Evolutionary conservation across 2,113 vertebrate species (phyloP), one percentile per base, ranked within the genome.

Genomic region (Aviceda subcristata): DNA sequence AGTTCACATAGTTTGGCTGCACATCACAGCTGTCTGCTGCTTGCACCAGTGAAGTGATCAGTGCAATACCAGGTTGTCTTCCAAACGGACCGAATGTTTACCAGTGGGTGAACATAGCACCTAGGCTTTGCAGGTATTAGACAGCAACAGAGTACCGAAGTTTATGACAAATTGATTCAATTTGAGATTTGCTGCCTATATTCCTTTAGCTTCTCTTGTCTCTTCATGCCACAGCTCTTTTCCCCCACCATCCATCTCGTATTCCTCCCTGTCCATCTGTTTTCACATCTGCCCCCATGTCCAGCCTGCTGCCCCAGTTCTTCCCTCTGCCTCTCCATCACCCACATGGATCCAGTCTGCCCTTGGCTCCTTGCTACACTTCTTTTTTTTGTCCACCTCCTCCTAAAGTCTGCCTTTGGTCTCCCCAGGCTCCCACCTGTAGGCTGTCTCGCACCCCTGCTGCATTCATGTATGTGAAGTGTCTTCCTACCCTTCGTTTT

Each of bases 101-200:
- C 38, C 46, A 82, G 39, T 0, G 0, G 13, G 38, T 87, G 55
- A 72, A 46, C 3, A 2, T 29, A 11, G 36, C 10, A 20, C 14
- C 1, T 41, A 38, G 64, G 41, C 39, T 88, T 80, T 73, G 45
- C 77, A 81, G 45, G 55, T 86, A 57, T 81, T 81, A 75, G 74
- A 29, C 53, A 86, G 50, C 60, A 63, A 15, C 9, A 39, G 13
- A 50, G 36, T 55, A 27, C 36, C 30, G 34, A 72, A 14, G 8
- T 64, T 83, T 60, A 36, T 1, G 1, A 92, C 88, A 15, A 59
- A 73, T 29, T 45, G 8, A 68, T 86, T 68, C 8, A 15, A 1
- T 69, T 60, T 36, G 26, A 46, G 8, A 43, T 85, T 92, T 93
- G 59, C 60, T 85, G 68, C 34, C 24, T 68, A 5, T 46, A 22